Conservation (phyloP, 2,888 invertebrate genomes). For the Drosophila demipolita region DNA sequence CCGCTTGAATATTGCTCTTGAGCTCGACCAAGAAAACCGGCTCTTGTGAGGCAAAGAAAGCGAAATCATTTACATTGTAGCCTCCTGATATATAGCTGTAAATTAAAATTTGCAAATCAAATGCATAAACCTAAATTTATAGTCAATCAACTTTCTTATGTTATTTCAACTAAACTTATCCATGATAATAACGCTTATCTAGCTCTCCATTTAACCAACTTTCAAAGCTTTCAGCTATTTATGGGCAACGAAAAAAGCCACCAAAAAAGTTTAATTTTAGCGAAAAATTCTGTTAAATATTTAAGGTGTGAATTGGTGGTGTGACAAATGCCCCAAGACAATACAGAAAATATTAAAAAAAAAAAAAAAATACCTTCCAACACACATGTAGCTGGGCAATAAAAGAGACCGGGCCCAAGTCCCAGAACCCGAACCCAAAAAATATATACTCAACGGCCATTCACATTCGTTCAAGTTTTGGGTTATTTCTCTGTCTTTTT, state of each 20-base stretch:
- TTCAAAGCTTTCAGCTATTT: constrained; percentile 18
- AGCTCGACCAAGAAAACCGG: constrained; percentile 25
- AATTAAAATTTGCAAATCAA: constrained; percentile 14
- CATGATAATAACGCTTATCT: constrained; percentile 8
- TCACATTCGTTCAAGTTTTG: constrained; percentile 49
- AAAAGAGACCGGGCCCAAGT: constrained; percentile 33
- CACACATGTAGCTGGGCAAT: constrained; percentile 18
- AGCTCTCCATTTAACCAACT: constrained; percentile 19
- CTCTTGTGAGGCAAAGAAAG: constrained; percentile 37
- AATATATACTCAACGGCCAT: constrained; percentile 28
- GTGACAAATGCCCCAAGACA: constrained; percentile 46
- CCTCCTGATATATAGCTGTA: constrained; percentile 11
- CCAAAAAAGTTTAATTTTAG: constrained; percentile 1
- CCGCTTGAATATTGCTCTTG: constrained; percentile 6
- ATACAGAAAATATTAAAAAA: constrained; percentile 7
- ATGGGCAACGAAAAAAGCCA: constrained; percentile 3
- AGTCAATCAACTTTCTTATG: constrained; percentile 58
- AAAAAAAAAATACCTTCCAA: constrained; percentile 9
- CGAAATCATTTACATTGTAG: constrained; percentile 37
- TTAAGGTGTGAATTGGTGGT: constrained; percentile 67
- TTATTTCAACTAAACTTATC: constrained; percentile 13
- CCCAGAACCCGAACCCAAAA: constrained; percentile 31
- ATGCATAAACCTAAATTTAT: constrained; percentile 5
- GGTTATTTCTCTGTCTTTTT: constrained; percentile 24
- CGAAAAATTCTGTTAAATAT: constrained; percentile 45